phyloP scores from a whole-genome alignment of 2,113 vertebrate species.

The Clarias batrachus region DNA sequence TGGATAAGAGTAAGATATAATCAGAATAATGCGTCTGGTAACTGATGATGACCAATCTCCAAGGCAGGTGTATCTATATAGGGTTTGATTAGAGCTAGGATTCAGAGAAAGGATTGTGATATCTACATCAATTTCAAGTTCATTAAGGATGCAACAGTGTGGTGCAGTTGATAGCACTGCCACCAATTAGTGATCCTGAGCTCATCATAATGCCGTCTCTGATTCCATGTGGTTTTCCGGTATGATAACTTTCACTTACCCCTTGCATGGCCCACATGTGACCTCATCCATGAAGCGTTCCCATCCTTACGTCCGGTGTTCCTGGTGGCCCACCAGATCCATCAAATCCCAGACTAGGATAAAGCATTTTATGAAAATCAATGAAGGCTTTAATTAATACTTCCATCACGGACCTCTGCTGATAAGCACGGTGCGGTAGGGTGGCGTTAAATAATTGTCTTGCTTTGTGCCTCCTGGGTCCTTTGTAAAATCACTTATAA shows the following conservation, averaged over 20 bases:
- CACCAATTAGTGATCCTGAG: neutral
- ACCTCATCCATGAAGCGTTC: neutral
- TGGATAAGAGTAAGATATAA: no score
- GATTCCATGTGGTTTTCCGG: neutral
- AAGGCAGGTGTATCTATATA: neutral
- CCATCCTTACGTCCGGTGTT: neutral
- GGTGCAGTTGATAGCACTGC: neutral
- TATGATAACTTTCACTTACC: neutral
- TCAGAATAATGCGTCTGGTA: neutral
- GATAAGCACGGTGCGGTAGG: neutral
- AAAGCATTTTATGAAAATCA: neutral
- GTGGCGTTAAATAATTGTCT: neutral
- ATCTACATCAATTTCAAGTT: neutral
- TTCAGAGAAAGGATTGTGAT: neutral
- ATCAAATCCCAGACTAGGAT: neutral
- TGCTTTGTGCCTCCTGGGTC: neutral
- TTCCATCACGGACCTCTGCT: neutral
- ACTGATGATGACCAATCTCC: neutral
- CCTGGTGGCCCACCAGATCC: neutral
- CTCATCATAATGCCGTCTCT: neutral
- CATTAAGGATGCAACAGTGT: neutral
- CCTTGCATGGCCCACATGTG: neutral
- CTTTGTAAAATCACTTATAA: neutral
- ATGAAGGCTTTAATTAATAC: neutral
- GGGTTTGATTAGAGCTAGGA: neutral